Evolutionary conservation across 2,888 invertebrate genomes (phyloP).

Genomic region (Cyclophora punctaria): DNA sequence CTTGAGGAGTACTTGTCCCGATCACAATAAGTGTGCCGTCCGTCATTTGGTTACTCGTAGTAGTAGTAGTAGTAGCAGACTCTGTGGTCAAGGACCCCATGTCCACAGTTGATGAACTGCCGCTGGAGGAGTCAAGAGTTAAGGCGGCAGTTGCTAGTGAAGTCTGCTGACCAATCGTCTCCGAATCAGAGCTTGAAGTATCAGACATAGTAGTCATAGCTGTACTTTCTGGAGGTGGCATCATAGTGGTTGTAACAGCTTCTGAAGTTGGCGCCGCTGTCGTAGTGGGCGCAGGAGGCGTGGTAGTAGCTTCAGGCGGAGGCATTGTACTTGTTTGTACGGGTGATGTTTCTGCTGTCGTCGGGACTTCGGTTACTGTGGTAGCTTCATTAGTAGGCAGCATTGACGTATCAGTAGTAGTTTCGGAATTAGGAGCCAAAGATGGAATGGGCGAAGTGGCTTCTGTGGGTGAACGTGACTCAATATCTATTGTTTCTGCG

Average conservation of each 20-base stretch:
- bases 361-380: background rate
- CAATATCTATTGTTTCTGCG: conserved; percentile 39
- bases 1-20: conserved; percentile 8
- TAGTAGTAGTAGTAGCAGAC: conserved; percentile 4
- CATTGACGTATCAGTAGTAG: conserved; percentile 8
- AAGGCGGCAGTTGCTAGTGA: conserved; percentile 25
- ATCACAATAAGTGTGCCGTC: conserved; percentile 7
- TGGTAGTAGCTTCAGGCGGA: conserved; percentile 1
- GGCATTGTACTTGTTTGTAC: conserved; percentile 2
- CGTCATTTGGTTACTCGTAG: background rate
- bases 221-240: conserved; percentile 7
- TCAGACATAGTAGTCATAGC: conserved; percentile 12
- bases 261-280: conserved; percentile 8
- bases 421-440: conserved; percentile 35
- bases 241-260: conserved; percentile 9
- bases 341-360: background rate
- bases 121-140: conserved; percentile 29
- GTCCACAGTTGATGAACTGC: conserved; percentile 22
- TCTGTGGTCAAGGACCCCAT: conserved; percentile 9
- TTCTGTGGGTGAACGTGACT: conserved; percentile 31
- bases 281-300: background rate
- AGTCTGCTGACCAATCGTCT: conserved; percentile 23
- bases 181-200: conserved; percentile 15
- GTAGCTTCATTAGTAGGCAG: background rate
- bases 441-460: conserved; percentile 33